Evolutionary conservation across 2,888 invertebrate genomes (phyloP), one percentile per base, ranked within the genome.

Genomic region (Fissipunctia ypsillon): DNA sequence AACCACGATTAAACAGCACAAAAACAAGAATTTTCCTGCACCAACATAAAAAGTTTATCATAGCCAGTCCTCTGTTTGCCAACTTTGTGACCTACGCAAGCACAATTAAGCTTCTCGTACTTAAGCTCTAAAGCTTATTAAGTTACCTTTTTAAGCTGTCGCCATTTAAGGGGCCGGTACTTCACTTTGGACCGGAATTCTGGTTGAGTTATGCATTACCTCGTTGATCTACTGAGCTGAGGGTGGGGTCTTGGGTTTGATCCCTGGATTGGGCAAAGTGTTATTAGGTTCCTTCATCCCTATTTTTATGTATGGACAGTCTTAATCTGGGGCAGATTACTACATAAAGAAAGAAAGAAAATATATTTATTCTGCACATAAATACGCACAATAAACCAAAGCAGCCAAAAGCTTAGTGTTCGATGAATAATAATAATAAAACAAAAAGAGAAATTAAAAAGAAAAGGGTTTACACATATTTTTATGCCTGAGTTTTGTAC

Each of bases 121-220:
- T 80, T 70, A 81, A 73, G 76, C 73, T 73, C 56, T 54, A 73
- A 80, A 81, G 81, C 81, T 81, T 68, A 81, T 82, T 81, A 77
- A 85, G 84, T 85, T 84, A 84, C 82, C 78, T 85, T 83, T 77
- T 83, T 77, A 79, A 76, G 78, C 63, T 76, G 73, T 78, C 81
- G 76, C 78, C 76, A 74, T 80, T 71, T 52, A 31, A 69, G 38
- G 43, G 61, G 66, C 45, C 48, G 69, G 54, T 57, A 60, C 64
- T 69, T 66, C 41, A 52, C 19, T 68, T 69, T 35, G 19, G 35
- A 5, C n/a, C 22, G 38, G 73, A 70, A 61, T 66, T 77, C 54
- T 77, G 54, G 50, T 57, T 35, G 28, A 71, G 41, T 61, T 66
- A 77, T 77, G 66, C 50, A 78, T 66, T 60, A 48, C 25, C 22